Conservation (phyloP, 2,888 invertebrate genomes). For the Heteropelma amictum region DNA sequence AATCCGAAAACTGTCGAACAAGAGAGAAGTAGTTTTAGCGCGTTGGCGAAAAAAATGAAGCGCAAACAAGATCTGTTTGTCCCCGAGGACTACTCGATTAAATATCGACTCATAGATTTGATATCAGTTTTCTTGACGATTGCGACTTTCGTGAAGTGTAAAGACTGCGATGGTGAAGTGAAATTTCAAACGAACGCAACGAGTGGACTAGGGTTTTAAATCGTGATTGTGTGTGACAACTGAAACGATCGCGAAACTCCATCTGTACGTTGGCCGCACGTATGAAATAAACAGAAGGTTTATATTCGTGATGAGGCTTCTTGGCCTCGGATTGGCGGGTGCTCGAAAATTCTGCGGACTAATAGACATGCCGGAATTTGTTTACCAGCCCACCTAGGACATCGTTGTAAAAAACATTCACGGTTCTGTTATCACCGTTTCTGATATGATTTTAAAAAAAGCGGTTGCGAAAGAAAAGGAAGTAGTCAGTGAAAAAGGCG, state of each 20-base stretch:
- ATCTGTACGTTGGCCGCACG: conserved; percentile 14
- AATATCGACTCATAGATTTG: conserved; percentile 56
- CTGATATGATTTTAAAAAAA: not conserved
- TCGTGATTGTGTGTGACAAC: conserved; percentile 39
- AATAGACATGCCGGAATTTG: conserved; percentile 6
- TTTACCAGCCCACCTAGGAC: not conserved
- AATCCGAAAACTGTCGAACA: conserved; percentile 22
- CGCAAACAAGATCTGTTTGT: conserved; percentile 46
- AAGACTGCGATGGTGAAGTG: conserved; percentile 53
- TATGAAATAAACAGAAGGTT: conserved; percentile 43
- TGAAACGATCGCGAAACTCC: conserved; percentile 28
- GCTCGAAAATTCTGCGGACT: conserved; percentile 5
- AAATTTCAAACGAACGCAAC: conserved; percentile 46
- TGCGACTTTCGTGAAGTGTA: conserved; percentile 58
- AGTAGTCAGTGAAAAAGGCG: not conserved
- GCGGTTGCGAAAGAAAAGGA: not conserved
- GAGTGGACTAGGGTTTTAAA: conserved; percentile 51
- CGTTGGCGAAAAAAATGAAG: conserved; percentile 56
- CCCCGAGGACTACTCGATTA: conserved; percentile 44
- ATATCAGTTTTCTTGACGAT: conserved; percentile 55
- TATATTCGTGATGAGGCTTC: conserved; percentile 33
- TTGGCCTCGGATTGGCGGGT: conserved; percentile 4
- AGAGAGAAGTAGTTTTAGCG: conserved; percentile 24
- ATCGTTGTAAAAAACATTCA: conserved; percentile 1
- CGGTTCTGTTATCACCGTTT: not conserved